Conservation (phyloP, 2,888 invertebrate genomes). For the Eilema sororculum region DNA sequence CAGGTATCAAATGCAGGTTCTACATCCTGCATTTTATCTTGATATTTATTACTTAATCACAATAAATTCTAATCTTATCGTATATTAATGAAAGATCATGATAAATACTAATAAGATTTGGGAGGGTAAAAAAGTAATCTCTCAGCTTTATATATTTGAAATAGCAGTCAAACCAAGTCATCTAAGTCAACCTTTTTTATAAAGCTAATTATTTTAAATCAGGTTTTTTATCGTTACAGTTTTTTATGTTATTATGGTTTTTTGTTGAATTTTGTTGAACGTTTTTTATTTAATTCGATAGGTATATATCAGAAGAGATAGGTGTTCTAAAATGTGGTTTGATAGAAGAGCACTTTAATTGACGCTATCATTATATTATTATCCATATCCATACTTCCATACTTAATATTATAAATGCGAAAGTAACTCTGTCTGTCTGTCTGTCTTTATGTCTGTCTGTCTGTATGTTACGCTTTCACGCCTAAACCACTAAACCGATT, state of each 20-base stretch:
- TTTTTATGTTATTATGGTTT: background rate
- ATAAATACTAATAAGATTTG: background rate
- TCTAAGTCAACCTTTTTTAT: background rate
- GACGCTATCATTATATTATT: too few species aligned
- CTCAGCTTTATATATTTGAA: background rate
- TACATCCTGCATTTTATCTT: too few species aligned
- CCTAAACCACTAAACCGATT: too few species aligned
- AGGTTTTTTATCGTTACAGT: background rate
- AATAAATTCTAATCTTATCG: background rate
- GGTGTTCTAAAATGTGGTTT: background rate
- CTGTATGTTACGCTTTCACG: too few species aligned
- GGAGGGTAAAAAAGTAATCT: background rate
- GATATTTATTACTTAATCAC: too few species aligned
- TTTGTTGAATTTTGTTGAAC: background rate
- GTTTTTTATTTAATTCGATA: background rate
- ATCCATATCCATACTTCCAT: too few species aligned
- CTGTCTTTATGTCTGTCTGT: too few species aligned
- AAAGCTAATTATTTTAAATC: background rate
- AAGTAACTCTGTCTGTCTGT: too few species aligned
- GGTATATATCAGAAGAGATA: background rate
- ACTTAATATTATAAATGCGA: too few species aligned
- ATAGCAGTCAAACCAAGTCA: background rate
- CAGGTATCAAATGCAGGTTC: too few species aligned
- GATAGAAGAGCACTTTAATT: constrained; percentile 1
- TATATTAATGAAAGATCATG: background rate